Evolutionary conservation across 2,888 invertebrate genomes (phyloP).

Genomic region (Epistrophe eligans): DNA sequence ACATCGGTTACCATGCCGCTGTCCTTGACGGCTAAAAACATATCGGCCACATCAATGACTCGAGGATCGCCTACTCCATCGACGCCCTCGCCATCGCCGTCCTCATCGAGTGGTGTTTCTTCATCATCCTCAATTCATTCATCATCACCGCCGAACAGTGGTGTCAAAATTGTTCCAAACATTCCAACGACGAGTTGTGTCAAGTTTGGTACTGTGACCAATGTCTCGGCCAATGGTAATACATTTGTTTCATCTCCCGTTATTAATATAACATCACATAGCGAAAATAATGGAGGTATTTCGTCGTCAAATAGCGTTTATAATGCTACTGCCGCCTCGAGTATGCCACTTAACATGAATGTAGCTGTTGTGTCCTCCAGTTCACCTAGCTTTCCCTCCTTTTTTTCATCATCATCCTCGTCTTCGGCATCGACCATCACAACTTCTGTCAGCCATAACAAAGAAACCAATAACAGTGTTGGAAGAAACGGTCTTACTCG

Average conservation of each 20-base stretch:
- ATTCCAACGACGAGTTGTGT: conserved; percentile 77
- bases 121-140: conserved; percentile 81
- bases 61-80: conserved; percentile 83
- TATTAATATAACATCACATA: conserved; percentile 71
- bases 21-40: conserved; percentile 80
- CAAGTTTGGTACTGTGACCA: conserved; percentile 76
- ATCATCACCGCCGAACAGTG: conserved; percentile 80
- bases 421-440: conserved; percentile 62
- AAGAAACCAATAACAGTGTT: conserved; percentile 73
- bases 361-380: conserved; percentile 64
- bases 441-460: conserved; percentile 65
- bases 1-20: conserved; percentile 77
- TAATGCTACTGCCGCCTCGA: conserved; percentile 69
- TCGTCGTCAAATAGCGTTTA: conserved; percentile 68
- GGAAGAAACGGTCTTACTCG: conserved; percentile 66
- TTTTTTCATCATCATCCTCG: conserved; percentile 60
- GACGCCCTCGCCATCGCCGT: conserved; percentile 83
- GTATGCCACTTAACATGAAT: conserved; percentile 79
- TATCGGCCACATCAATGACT: conserved; percentile 79
- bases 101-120: conserved; percentile 82
- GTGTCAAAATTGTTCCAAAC: conserved; percentile 77
- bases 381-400: conserved; percentile 62
- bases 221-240: conserved; percentile 73
- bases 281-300: conserved; percentile 76
- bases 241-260: conserved; percentile 72